Conservation (phyloP, 2,888 invertebrate genomes). For the Ectemnius cavifrons region DNA sequence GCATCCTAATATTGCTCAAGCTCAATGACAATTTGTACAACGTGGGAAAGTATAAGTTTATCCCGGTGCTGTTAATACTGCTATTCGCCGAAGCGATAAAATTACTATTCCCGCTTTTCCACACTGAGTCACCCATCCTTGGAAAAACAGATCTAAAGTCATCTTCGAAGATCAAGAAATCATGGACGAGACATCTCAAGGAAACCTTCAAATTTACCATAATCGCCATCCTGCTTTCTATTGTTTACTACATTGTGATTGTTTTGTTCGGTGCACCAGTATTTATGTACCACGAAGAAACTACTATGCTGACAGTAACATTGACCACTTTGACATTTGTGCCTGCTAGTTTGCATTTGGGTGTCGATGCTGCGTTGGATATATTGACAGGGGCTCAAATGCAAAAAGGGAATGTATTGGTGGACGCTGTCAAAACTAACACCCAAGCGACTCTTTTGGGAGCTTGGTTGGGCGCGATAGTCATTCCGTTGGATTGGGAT, state of each 20-base stretch:
- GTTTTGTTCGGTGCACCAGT: slow-evolving; percentile 86
- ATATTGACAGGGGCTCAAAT: slow-evolving; percentile 80
- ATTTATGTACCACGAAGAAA: slow-evolving; percentile 83
- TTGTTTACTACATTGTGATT: slow-evolving; percentile 81
- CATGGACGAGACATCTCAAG: slow-evolving; percentile 77
- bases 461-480: slow-evolving; percentile 90
- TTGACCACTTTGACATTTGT: slow-evolving; percentile 83
- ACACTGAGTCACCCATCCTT: slow-evolving; percentile 61
- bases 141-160: slow-evolving; percentile 71
- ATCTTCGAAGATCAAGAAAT: slow-evolving; percentile 75
- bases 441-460: slow-evolving; percentile 84
- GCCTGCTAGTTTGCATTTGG: slow-evolving; percentile 82
- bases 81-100: slow-evolving; percentile 81
- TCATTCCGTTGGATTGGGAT: slow-evolving; percentile 95
- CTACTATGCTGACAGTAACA: slow-evolving; percentile 83
- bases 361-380: slow-evolving; percentile 80
- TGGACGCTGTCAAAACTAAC: slow-evolving; percentile 80
- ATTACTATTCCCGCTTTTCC: slow-evolving; percentile 69
- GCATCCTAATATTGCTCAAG: slow-evolving; percentile 80
- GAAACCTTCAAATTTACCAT: slow-evolving; percentile 80
- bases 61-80: slow-evolving; percentile 74
- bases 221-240: slow-evolving; percentile 78
- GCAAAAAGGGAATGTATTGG: slow-evolving; percentile 75
- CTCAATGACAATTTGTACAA: slow-evolving; percentile 81
- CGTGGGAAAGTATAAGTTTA: slow-evolving; percentile 80